Conservation (phyloP, 2,888 invertebrate genomes). For the Tiliacea aurago region DNA sequence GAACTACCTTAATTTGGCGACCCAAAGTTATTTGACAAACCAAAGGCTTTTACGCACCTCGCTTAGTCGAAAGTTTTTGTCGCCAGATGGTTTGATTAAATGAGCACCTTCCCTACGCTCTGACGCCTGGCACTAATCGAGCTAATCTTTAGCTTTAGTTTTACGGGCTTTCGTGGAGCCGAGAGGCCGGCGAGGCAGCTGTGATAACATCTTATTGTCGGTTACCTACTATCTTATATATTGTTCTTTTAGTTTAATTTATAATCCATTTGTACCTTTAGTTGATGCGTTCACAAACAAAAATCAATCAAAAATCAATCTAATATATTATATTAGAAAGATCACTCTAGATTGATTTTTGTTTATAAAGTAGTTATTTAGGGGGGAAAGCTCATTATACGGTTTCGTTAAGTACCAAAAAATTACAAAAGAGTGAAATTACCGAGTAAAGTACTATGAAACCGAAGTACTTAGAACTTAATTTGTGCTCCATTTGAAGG, state of each 20-base stretch:
- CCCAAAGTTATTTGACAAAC: background rate
- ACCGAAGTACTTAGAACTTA: background rate
- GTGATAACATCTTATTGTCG: too few relatives aligned
- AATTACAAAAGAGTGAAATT: background rate
- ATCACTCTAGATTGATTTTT: too few relatives aligned
- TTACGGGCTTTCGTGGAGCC: background rate
- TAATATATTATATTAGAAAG: too few relatives aligned
- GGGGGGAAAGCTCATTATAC: too few relatives aligned
- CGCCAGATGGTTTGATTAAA: background rate
- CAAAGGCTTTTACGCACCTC: background rate
- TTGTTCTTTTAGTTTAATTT: background rate
- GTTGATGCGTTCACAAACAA: too few relatives aligned
- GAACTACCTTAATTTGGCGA: background rate
- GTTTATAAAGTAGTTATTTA: too few relatives aligned
- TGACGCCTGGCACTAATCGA: background rate
- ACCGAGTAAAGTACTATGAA: background rate
- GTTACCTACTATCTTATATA: background rate
- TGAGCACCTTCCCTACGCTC: constrained; percentile 6
- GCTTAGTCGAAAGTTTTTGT: constrained; percentile 2
- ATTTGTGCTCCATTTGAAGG: constrained; percentile 25
- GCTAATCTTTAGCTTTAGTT: constrained; percentile 2
- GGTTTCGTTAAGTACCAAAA: background rate
- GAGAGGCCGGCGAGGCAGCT: background rate
- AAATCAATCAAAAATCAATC: too few relatives aligned
- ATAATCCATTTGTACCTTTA: too few relatives aligned